Evolutionary conservation across 2,888 invertebrate species (phyloP), one percentile per base, ranked within the genome.

Genomic region (Andrena trimmerana): DNA sequence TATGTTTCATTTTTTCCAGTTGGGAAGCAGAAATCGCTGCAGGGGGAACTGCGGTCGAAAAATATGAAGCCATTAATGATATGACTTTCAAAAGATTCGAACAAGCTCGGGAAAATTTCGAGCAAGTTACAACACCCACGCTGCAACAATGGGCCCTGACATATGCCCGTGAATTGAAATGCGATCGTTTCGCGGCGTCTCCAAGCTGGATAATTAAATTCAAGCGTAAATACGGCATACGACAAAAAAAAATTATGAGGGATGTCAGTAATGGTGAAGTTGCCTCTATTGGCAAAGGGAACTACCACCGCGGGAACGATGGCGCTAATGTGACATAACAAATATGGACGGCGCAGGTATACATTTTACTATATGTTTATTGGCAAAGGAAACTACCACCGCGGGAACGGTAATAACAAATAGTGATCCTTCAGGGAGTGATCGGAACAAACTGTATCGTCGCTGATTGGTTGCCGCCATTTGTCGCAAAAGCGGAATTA

Each of bases 11-110:
- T 62, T 33, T 33, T 62, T 36, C 36, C 33, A 62, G 62, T 20
- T 62, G 62, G 62, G 62, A 62, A 62, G 33, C 33, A 36, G 62
- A 62, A 62, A 62, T 62, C 62, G 62, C 62, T 62, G 33, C n/a
- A 62, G 62, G 33, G 2, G 62, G 62, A 33, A 62, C 33, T 16
- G 8, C 20, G n/a, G 10, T 13, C 13, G 20, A 42, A 13, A 29
- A 66, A 42, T n/a, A 36, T 31, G 60, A 31, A 60, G 31, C 60
- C 16, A 60, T 60, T 31, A 33, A 20, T 29, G 16, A n/a, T 7
- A 31, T 16, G 31, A 60, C 60, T 13, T 60, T 60, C 60, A 5
- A 60, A n/a, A 13, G 31, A 60, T 60, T 60, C 27, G 31, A 60
- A 60, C 31, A 60, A 31, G 33, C 33, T 2, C 10, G 60, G 7